A percentile compares a stretch with the other conserved stretches of the same genome.
These are phyloP conservation scores for Andricus curvator DNA, from an alignment of 2,888 invertebrate genomes.

Conservation along the genomic window DNA sequence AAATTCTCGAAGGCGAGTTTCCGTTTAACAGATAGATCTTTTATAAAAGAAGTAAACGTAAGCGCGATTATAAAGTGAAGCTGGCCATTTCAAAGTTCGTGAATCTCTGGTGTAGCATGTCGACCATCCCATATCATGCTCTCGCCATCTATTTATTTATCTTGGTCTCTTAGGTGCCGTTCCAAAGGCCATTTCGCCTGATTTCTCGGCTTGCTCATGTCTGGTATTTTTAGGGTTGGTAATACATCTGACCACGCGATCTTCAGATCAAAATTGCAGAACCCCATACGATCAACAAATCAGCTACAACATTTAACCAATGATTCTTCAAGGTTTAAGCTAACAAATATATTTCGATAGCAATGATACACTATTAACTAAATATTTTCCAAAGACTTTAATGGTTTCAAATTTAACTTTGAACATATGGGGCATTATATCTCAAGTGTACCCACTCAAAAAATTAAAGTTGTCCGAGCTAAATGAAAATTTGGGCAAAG, in stretches of 20 bases:
- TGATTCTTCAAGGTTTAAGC: not conserved
- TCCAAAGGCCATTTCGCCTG: constrained; percentile 62
- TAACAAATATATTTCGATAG: too few species aligned
- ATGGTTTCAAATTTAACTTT: too few species aligned
- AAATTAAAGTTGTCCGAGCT: too few species aligned
- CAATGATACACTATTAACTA: too few species aligned
- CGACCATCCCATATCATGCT: constrained; percentile 45
- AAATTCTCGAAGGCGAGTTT: constrained; percentile 11
- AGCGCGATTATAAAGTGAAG: constrained; percentile 20
- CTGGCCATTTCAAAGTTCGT: constrained; percentile 32
- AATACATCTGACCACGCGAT: constrained; percentile 42
- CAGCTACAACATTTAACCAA: not conserved
- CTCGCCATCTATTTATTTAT: constrained; percentile 51
- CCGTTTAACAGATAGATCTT: constrained; percentile 3
- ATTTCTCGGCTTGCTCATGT: constrained; percentile 59
- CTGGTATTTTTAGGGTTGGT: constrained; percentile 45
- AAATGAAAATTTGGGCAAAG: too few species aligned
- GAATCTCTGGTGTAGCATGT: constrained; percentile 37
- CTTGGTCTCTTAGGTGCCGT: constrained; percentile 55
- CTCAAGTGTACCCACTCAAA: too few species aligned
- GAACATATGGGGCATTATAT: too few species aligned
- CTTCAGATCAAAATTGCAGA: constrained; percentile 1
- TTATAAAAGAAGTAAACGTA: not conserved
- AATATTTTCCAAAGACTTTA: too few species aligned
- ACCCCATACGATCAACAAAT: not conserved